Evolutionary conservation across 1,140 invertebrate genomes (phyloP), one percentile per base, ranked within the genome.

Genomic region (Theocolax elegans): DNA sequence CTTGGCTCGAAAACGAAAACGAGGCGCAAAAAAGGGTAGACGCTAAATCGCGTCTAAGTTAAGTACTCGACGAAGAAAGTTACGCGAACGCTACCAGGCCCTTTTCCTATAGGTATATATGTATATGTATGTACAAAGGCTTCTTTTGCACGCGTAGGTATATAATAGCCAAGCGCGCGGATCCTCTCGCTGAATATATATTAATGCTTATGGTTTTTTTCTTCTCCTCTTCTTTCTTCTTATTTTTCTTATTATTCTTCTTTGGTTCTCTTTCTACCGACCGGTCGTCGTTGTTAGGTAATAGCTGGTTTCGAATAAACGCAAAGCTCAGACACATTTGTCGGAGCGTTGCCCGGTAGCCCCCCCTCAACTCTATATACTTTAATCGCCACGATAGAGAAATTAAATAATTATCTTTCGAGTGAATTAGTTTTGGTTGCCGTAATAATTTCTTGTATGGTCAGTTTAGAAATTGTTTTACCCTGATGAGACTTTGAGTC

Each of bases 161-260:
- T n/a, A n/a, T n/a, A n/a, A n/a, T n/a, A n/a, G n/a, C n/a, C n/a
- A n/a, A n/a, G n/a, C n/a, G n/a, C n/a, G n/a, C n/a, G n/a, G n/a
- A n/a, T 51, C 48, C 6, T 19, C 21, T 23, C 62, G 1, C 29
- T 67, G 65, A 67, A 67, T 67, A 67, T 67, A 67, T 58, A 67
- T 67, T 58, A 58, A 67, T 58, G 44, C 42, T 58, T 48, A 58
- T 46, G 42, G 13, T 12, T 46, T 56, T 31, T 58, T 21, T 29
- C 59, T n/a, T 29, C n/a, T 31, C 8, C 15, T 42, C 38, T 40
- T 54, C 27, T 42, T 46, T 35, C 27, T 31, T 17, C 15, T 19
- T 15, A 21, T 27, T 66, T 12, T 67, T n/a, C 42, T 58, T 48
- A 58, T 46, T 27, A 8, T 12, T 46, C 46, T 31, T 58, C 15